These are phyloP conservation scores for Apodemus agrarius DNA, from an alignment of 2,797 vertebrate genomes.

Conservation along the genomic window DNA sequence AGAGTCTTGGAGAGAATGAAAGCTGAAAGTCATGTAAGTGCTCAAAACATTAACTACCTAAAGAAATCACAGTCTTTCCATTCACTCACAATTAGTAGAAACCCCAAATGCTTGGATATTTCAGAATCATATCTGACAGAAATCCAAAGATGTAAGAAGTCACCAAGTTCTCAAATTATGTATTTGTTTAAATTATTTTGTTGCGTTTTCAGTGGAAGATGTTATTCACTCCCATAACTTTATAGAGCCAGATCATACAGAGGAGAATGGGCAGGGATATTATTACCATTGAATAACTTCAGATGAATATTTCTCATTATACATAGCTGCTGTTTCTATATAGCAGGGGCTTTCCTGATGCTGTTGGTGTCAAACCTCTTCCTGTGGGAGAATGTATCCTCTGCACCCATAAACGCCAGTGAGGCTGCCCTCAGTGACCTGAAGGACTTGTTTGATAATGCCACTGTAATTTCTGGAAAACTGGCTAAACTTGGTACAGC, in stretches of 20 bases:
- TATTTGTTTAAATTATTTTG: not conserved
- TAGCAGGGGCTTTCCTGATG: not conserved
- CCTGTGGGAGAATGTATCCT: not conserved
- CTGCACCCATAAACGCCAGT: not conserved
- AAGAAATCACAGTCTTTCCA: not conserved
- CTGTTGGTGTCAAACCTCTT: not conserved
- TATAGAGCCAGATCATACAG: not conserved
- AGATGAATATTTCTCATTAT: not conserved
- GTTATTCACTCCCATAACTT: too few relatives aligned
- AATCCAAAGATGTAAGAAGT: not conserved
- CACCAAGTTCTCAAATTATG: not conserved
- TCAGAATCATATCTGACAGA: not conserved
- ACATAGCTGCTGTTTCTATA: not conserved
- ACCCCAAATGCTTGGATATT: not conserved
- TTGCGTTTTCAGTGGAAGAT: not conserved
- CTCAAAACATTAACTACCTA: not conserved
- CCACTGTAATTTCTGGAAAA: not conserved
- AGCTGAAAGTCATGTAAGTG: not conserved
- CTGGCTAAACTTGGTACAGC: not conserved
- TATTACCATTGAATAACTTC: not conserved
- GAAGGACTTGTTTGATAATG: not conserved
- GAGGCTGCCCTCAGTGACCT: not conserved
- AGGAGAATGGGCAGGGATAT: too few relatives aligned
- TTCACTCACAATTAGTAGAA: not conserved
- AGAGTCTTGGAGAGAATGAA: not conserved